These are phyloP conservation scores for Pteromalus puparum DNA, from an alignment of 1,140 invertebrate genomes.

Conservation along the genomic window DNA sequence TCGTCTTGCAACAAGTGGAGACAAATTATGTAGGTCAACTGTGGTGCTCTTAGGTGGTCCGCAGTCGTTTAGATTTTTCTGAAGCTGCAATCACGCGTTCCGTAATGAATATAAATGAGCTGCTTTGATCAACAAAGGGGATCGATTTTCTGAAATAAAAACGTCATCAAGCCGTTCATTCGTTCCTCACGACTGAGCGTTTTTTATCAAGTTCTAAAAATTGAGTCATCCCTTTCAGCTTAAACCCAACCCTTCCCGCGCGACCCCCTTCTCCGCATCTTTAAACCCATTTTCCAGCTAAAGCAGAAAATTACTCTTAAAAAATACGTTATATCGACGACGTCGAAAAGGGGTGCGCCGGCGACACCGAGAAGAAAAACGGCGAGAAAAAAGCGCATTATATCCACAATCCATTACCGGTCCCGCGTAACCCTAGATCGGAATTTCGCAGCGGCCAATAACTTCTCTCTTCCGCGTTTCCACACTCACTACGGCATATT, in stretches of 20 bases:
- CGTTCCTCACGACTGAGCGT: no score
- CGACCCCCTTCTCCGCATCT: neutral
- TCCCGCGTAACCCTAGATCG: constrained; percentile 8
- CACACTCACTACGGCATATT: neutral
- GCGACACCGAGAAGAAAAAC: neutral
- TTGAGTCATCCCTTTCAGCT: neutral
- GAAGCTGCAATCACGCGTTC: no score
- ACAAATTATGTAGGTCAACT: no score
- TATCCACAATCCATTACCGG: constrained; percentile 14
- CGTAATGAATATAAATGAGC: no score
- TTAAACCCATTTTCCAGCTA: constrained; percentile 1
- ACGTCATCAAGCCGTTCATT: no score
- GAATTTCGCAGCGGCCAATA: neutral
- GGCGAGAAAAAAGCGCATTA: neutral
- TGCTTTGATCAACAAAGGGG: no score
- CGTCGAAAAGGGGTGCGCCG: neutral
- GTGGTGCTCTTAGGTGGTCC: neutral
- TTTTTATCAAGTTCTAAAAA: neutral
- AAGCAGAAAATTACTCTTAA: constrained; percentile 7
- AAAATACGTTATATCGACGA: neutral
- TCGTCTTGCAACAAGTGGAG: no score
- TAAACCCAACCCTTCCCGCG: neutral
- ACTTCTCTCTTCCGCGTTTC: constrained; percentile 24
- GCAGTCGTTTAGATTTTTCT: no score
- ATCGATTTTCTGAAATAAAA: no score